Percentiles rank a stretch among this genome's conserved stretches.
Conservation (phyloP, 2,797 vertebrate species). For the Lacerta viridis region DNA sequence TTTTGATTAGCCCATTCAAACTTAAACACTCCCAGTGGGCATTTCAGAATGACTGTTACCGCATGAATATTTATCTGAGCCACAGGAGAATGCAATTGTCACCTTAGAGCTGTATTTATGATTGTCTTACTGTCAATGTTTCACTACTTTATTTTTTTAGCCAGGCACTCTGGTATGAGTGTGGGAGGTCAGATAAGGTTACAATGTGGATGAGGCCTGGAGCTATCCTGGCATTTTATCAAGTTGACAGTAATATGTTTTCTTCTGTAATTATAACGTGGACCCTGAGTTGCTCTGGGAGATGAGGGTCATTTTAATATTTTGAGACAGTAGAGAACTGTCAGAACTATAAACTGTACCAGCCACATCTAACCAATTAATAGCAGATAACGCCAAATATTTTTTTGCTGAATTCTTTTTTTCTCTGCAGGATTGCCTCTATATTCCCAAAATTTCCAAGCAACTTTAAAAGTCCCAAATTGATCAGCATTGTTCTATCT, state of each 20-base stretch:
- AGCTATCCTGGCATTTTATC: constrained; percentile 15
- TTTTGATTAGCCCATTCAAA: constrained; percentile 44
- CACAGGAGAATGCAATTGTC: constrained; percentile 40
- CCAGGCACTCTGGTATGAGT: constrained; percentile 34
- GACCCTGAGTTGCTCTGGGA: constrained; percentile 22
- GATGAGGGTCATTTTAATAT: constrained; percentile 36
- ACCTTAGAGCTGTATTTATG: constrained; percentile 41
- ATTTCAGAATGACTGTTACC: constrained; percentile 22
- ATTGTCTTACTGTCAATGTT: constrained; percentile 53
- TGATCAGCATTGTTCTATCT: no score
- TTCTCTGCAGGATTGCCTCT: no score
- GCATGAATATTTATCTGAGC: constrained; percentile 22
- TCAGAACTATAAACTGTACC: neutral
- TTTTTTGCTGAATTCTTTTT: no score
- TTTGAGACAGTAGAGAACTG: neutral
- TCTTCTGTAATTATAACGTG: constrained; percentile 42
- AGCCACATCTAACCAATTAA: neutral
- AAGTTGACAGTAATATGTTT: constrained; percentile 48
- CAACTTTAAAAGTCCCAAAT: no score
- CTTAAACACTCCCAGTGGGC: constrained; percentile 23
- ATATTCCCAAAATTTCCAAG: no score
- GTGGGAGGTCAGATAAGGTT: constrained; percentile 46
- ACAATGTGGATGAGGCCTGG: neutral
- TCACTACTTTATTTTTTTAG: constrained; percentile 54
- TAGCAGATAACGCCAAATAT: no score